Conservation (phyloP, 2,113 vertebrate genomes). For the Polypterus bichir region DNA sequence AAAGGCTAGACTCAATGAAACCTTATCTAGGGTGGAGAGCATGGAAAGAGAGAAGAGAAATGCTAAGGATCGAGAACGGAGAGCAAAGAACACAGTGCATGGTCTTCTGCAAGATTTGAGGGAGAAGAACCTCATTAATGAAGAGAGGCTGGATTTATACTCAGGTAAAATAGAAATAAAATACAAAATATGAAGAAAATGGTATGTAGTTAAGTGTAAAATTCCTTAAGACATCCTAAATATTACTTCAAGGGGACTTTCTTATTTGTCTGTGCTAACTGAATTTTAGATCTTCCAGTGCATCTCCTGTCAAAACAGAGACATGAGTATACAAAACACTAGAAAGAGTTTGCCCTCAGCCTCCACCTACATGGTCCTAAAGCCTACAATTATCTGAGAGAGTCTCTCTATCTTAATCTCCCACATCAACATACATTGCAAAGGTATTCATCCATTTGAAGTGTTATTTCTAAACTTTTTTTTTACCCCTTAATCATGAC, state of each 20-base stretch:
- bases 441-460: slow-evolving; percentile 7
- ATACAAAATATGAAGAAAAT: not conserved
- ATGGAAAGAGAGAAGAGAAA: slow-evolving; percentile 21
- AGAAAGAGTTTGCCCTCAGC: slow-evolving; percentile 19
- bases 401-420: slow-evolving; percentile 14
- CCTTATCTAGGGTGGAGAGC: not conserved
- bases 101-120: slow-evolving; percentile 18
- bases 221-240: no score
- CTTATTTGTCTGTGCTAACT: not conserved
- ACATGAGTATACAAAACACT: slow-evolving; percentile 18
- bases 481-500: no score
- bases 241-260: not conserved
- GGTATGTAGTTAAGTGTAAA: no score
- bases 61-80: slow-evolving; percentile 20
- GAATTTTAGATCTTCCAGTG: slow-evolving; percentile 18
- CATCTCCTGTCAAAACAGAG: slow-evolving; percentile 18
- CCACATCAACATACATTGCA: slow-evolving; percentile 14
- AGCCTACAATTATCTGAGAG: slow-evolving; percentile 20
- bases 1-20: no score
- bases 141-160: slow-evolving; percentile 16
- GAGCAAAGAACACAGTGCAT: slow-evolving; percentile 13
- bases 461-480: no score
- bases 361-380: slow-evolving; percentile 21
- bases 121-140: slow-evolving; percentile 16
- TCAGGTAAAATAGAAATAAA: slow-evolving; percentile 18